Conservation (phyloP, 1,140 invertebrate species). For the Hestina assimilis region DNA sequence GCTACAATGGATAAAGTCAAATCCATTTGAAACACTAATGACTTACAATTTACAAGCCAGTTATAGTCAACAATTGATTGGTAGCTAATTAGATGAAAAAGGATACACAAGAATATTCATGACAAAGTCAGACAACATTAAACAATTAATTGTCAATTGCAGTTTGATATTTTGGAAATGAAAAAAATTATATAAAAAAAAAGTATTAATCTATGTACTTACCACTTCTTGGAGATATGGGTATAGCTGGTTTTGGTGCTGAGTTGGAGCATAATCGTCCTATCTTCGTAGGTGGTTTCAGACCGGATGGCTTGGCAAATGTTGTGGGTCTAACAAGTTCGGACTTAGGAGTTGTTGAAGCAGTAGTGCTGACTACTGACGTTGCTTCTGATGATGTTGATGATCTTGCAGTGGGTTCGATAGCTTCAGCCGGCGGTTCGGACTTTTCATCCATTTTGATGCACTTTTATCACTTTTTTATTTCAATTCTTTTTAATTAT, state of each 20-base stretch:
- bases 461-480: conserved; percentile 48
- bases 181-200: conserved; percentile 1
- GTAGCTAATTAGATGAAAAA: conserved; percentile 14
- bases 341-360: conserved; percentile 41
- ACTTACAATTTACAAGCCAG: conserved; percentile 21
- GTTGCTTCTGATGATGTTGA: conserved; percentile 56
- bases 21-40: conserved; percentile 22
- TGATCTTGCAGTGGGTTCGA: conserved; percentile 42
- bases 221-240: conserved; percentile 78
- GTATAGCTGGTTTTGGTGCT: conserved; percentile 80
- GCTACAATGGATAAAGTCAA: conserved; percentile 26
- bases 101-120: conserved; percentile 1
- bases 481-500: conserved; percentile 1
- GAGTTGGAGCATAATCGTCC: conserved; percentile 79
- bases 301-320: conserved; percentile 75
- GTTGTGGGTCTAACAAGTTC: conserved; percentile 50
- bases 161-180: conserved; percentile 45
- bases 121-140: conserved; percentile 7
- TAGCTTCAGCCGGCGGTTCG: conserved; percentile 37
- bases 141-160: conserved; percentile 58
- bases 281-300: conserved; percentile 82
- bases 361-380: conserved; percentile 50
- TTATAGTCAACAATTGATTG: conserved; percentile 15
- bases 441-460: conserved; percentile 66
- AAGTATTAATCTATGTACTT: conserved; percentile 45